Base-by-base conservation (phyloP, 2,888 invertebrate genomes). In the Drosophila multiciliata region DNA sequence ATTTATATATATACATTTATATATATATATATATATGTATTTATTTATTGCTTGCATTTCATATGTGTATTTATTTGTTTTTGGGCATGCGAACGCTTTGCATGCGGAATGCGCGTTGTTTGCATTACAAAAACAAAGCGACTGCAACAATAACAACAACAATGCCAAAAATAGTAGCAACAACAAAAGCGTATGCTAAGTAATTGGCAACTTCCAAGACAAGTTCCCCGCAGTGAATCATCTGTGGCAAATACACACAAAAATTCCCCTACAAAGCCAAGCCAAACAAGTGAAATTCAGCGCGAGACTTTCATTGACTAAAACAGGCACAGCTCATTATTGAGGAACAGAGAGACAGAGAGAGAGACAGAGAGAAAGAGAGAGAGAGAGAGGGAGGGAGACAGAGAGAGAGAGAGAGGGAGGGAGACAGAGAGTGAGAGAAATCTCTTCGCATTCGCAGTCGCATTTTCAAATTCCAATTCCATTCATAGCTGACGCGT, bases 221-320 rank as follows among this genome's bases (percentile, higher is more conserved):
- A 29, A 29, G 29, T 76, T 71, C 71, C 70, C 54, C 66, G 38
- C 50, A 3, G 64, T 80, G 79, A 80, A 67, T 75, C 76, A 80
- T 58, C 35, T 49, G 23, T 33, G 32, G 53, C 35, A 2, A 20
- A 20, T 20, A 53, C 45, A 57, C 36, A 23, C 29, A 20, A 29
- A 65, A 59, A 57, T 68, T 49, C 68, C 38, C 66, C 61, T 38
- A 58, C 59, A 63, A 45, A 45, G 45, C 45, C 45, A 45, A 45
- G 3, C 8, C 42, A 53, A 58, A 63, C 66, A 75, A 78, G 72
- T 72, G 66, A 78, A 78, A 78, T 17, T 57, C 20, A 35, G 23
- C 20, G 48, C 50, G 42, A 38, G 58, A 77, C 73, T 78, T 78
- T 78, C 73, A 77, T 77, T 77, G 67, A 78, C 69, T 77, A 65